phyloP scores from a whole-genome alignment of 2,113 vertebrate genomes.

The pig (Sus scrofa) region T2T-Sscrofa CM000822.6:24024501-24025000 shows the following conservation, averaged over 20 bases:
- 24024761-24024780: background rate
- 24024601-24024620: background rate
- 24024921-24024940: background rate
- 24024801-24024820: background rate
- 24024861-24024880: fast-evolving
- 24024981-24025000: background rate
- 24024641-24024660: background rate
- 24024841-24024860: background rate
- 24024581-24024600: too few species aligned
- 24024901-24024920: background rate
- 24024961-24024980: background rate
- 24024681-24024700: background rate
- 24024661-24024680: background rate
- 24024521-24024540: too few species aligned
- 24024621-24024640: background rate
- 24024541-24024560: too few species aligned
- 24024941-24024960: background rate
- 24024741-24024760: background rate
- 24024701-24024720: background rate
- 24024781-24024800: background rate
- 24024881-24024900: fast-evolving
- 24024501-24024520: too few species aligned
- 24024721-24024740: background rate
- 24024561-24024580: too few species aligned
- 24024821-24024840: background rate